Base-by-base conservation (phyloP, 1,140 invertebrate species). In the Triops longicaudatus region DNA sequence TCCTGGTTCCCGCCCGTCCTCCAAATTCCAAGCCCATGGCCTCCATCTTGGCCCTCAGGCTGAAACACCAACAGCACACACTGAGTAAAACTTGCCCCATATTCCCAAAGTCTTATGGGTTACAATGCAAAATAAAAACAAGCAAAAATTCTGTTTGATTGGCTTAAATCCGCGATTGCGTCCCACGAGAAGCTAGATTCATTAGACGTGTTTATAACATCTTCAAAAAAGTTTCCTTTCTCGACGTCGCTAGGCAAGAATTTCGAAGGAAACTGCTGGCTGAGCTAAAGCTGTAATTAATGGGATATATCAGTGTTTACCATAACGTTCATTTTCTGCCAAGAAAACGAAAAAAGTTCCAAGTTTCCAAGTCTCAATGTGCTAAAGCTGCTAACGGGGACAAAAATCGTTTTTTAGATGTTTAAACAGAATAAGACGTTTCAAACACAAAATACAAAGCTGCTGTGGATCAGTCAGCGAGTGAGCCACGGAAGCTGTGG, bases 401-500 rank as follows among this genome's bases (percentile, higher is more conserved):
- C 17, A n/a, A 63, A 22, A 63, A 63, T 63, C 50, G 14, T 63
- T 63, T 1, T 22, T n/a, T 6, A 17, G 9, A n/a, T 63, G 14
- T 63, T 63, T 63, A 14, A 7, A 63, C 7, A 37, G 31, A 37
- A 37, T 37, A 37, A n/a, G 31, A 37, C 31, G 50, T 63, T 63
- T 63, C 50, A 22, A 22, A n/a, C 31, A 37, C 50, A 63, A 63
- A 63, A 63, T 22, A 63, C 14, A 63, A n/a, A 63, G 50, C 50
- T 63, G 50, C 50, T 63, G 22, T 22, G 14, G 50, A 22, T 63
- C 50, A 63, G 50, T 63, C 50, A 63, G 22, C 14, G 50, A 63
- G 50, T 63, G 50, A 63, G 22, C 50, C 50, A 22, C 50, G 50
- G 77, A 78, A 42, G 77, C 77, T 73, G 71, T 73, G 72, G 73